Evolutionary conservation across 2,113 vertebrate species (phyloP), one percentile per base, ranked within the genome.

Genomic region (Tachysurus vachellii): DNA sequence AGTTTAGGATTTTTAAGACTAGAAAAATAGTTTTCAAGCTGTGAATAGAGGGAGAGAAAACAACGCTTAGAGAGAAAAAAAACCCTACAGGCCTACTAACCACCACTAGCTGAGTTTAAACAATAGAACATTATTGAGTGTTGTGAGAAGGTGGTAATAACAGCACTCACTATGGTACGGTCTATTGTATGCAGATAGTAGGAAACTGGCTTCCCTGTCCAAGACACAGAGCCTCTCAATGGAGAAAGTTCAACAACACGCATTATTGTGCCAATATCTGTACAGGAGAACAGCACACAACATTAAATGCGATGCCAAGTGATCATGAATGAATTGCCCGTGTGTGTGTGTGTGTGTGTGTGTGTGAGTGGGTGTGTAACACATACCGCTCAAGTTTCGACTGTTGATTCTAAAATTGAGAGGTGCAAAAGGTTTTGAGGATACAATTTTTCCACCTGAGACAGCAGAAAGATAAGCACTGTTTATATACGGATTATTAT

Each of bases 21-120:
- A 96, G 98, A 99, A 97, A 99, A 99, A 95, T 99, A 99, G 94
- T 99, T 99, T 99, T 99, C 98, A 99, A 99, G 98, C 98, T 99
- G 95, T 59, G 95, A 96, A 94, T 62, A 61, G 87, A 68, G 90
- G 19, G 83, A 75, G 73, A 0, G 70, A 66, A 47, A 14, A 26
- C 44, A 53, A 53, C 28, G 68, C 4, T 11, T 31, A 54, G 10
- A 12, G 50, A 56, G 19, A 50, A 21, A 47, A 61, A 21, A 36
- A 19, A 9, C 47, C 47, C 4, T 10, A 36, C 10, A 26, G 1
- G 11, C 0, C 17, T 31, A 57, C n/a, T 71, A 42, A 42, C 12
- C 9, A 44, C 19, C 31, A 71, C 68, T 21, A 71, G 70, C 1
- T 71, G 42, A 71, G 17, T 17, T 44, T 2, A 42, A 44, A 71